Conservation (phyloP, 2,888 invertebrate species). For the Drosophila suboccidentalis region DNA sequence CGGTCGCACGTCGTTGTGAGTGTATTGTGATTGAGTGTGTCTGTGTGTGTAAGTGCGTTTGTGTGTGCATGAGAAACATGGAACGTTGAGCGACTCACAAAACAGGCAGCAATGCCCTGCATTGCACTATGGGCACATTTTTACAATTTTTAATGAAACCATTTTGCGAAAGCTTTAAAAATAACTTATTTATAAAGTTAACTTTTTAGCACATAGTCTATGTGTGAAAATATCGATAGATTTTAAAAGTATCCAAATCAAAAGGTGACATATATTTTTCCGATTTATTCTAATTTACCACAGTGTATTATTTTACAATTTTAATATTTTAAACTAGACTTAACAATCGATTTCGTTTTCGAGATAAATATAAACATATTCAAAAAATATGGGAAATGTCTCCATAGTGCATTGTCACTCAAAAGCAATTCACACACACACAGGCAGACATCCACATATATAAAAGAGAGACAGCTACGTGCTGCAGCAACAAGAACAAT, state of each 20-base stretch:
- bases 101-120: constrained; percentile 61
- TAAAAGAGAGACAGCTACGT: constrained; percentile 46
- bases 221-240: too few species aligned
- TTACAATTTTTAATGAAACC: background rate
- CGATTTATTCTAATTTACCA: too few species aligned
- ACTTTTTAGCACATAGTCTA: background rate
- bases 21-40: constrained; percentile 25
- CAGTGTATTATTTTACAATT: too few species aligned
- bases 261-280: too few species aligned
- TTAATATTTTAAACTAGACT: background rate
- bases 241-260: too few species aligned
- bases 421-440: constrained; percentile 29
- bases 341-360: background rate
- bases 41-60: constrained; percentile 10
- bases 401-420: constrained; percentile 66
- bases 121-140: constrained; percentile 18
- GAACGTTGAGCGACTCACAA: constrained; percentile 57
- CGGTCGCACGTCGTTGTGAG: constrained; percentile 35
- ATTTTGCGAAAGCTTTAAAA: too few species aligned
- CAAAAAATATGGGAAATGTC: background rate
- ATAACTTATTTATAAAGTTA: background rate
- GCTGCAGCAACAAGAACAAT: constrained; percentile 49
- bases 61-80: constrained; percentile 21
- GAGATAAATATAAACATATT: background rate
- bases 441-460: constrained; percentile 26